Base-by-base conservation (phyloP, 2,797 vertebrate species). In the Eospalax fontanierii region DNA sequence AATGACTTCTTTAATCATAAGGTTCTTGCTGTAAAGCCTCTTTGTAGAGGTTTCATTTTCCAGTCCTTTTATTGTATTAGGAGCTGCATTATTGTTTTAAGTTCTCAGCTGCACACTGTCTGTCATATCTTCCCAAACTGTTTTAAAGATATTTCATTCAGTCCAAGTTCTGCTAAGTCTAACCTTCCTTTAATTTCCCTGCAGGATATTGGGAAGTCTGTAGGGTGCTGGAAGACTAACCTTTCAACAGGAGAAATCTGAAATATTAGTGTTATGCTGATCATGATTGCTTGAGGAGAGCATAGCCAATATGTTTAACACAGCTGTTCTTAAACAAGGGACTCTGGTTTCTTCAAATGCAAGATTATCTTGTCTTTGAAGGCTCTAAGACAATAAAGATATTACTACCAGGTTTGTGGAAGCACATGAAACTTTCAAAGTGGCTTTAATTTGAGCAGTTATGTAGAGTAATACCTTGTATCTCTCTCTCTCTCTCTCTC, bases 151-250 rank as follows among this genome's bases (percentile, higher is more conserved):
- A 96, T 95, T 95, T 93, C 82, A 78, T 86, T 94, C 88, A 5
- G 30, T 50, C 85, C 59, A 33, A 76, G 80, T 38, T 66, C 89
- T 79, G 50, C 73, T 43, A 89, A 78, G 70, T 19, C 63, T 40
- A 59, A 80, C 50, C 18, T 87, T 78, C n/a, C 73, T 97, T 96
- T 97, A 76, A 92, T 95, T 97, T 97, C 74, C 91, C 70, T 81
- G 46, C 18, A 92, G 91, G 78, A 92, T 97, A 95, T 93, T 97
- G 90, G 95, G 94, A 94, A 94, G 87, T 63, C 63, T 88, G 78
- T 33, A 88, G 89, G 65, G 68, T 98, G 73, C 97, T 74, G 89
- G 85, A 93, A 81, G 93, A 95, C 86, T 2, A 1, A 19, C 38
- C 84, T 97, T 93, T 97, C 92, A 74, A 79, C 66, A 78, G 59